A percentile compares a stretch with the other conserved stretches of the same genome.
Conservation (phyloP, 2,113 vertebrate genomes). For the Morone saxatilis region DNA sequence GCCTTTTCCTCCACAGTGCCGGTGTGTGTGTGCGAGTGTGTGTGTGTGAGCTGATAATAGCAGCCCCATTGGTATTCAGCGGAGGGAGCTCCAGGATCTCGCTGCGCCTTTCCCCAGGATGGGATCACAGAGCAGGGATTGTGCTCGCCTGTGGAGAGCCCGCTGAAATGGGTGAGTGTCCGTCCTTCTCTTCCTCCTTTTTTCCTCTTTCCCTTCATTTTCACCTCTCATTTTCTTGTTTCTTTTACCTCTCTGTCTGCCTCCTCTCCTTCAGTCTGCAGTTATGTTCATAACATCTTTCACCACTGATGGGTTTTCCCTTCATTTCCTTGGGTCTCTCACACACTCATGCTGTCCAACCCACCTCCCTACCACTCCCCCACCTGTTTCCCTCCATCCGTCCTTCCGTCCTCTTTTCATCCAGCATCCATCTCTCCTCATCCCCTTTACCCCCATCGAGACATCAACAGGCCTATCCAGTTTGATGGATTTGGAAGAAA, state of each 20-base stretch:
- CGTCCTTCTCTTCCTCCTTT: slow-evolving; percentile 41
- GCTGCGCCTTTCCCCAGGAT: slow-evolving; percentile 84
- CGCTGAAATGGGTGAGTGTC: slow-evolving; percentile 83
- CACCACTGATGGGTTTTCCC: slow-evolving; percentile 45
- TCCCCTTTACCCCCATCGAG: slow-evolving; percentile 34
- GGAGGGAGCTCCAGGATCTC: slow-evolving; percentile 82
- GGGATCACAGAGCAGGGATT: slow-evolving; percentile 88
- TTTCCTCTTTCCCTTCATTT: slow-evolving; percentile 32
- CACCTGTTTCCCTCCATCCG: slow-evolving; percentile 73
- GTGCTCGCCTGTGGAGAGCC: slow-evolving; percentile 83
- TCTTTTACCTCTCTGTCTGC: slow-evolving; percentile 18
- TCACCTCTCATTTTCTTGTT: slow-evolving; percentile 50
- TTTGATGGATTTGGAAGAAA: slow-evolving; percentile 73
- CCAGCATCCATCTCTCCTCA: slow-evolving; percentile 6
- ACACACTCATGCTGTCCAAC: slow-evolving; percentile 44
- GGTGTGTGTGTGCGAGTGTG: slow-evolving; percentile 59
- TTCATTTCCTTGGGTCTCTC: slow-evolving; percentile 52
- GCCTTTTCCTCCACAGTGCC: slow-evolving; percentile 72
- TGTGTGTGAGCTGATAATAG: slow-evolving; percentile 77
- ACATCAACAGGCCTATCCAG: slow-evolving; percentile 63
- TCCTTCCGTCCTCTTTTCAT: slow-evolving; percentile 40
- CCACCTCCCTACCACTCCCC: slow-evolving; percentile 50
- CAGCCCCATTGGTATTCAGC: slow-evolving; percentile 87
- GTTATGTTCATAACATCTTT: slow-evolving; percentile 30
- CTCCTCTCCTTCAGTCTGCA: slow-evolving; percentile 43